These are phyloP conservation scores for Oxyura jamaicensis DNA, from an alignment of 2,113 vertebrate genomes.

Conservation along the genomic window DNA sequence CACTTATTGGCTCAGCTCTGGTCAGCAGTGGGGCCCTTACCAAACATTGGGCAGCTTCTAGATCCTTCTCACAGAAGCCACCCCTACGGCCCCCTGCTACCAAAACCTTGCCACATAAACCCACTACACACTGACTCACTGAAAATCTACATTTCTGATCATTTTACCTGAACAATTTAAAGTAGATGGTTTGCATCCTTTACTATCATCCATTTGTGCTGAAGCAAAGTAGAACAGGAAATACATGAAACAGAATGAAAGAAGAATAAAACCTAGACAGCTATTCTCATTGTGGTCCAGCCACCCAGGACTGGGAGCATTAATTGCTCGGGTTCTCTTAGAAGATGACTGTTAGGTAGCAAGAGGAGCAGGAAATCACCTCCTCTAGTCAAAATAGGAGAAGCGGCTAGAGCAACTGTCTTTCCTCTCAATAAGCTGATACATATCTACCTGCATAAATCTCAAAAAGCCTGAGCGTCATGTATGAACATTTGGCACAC, in stretches of 20 bases:
- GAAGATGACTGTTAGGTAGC: not conserved
- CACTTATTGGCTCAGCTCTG: too few relatives aligned
- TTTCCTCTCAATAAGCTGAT: not conserved
- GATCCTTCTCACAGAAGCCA: too few relatives aligned
- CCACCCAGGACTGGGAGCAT: not conserved
- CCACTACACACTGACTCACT: not conserved
- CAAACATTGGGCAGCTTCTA: too few relatives aligned
- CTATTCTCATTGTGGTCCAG: not conserved
- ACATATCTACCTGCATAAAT: not conserved
- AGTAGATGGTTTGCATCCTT: not conserved
- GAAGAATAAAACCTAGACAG: not conserved
- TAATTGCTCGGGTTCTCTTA: not conserved
- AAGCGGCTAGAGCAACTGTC: not conserved
- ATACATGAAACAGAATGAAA: not conserved
- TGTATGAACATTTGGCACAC: not conserved
- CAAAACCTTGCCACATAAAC: too few relatives aligned
- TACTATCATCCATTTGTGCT: not conserved
- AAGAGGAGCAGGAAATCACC: not conserved
- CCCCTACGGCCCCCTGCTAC: too few relatives aligned
- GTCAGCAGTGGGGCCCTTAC: too few relatives aligned
- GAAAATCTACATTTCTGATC: not conserved
- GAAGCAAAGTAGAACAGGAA: not conserved
- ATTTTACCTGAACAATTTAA: not conserved
- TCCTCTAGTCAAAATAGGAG: not conserved
- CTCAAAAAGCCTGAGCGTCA: not conserved